Conservation (phyloP, 1,140 invertebrate species). For the Drosophila insularis region DNA sequence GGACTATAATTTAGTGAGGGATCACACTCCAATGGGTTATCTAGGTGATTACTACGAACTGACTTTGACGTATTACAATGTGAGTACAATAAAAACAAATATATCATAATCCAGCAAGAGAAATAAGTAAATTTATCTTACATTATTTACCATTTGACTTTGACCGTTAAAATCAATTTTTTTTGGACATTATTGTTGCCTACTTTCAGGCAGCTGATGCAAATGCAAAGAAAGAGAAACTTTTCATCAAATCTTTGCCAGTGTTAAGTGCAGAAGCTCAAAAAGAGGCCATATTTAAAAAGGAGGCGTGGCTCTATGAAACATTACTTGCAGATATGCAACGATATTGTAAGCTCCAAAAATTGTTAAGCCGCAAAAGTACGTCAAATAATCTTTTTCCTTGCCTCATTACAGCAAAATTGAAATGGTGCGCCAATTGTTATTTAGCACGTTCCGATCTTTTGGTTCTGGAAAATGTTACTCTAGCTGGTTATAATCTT, state of each 20-base stretch:
- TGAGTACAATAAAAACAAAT: constrained; percentile 36
- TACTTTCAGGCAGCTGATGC: constrained; percentile 40
- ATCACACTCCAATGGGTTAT: constrained; percentile 56
- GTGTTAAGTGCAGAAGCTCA: constrained; percentile 48
- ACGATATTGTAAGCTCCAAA: constrained; percentile 43
- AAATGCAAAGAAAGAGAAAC: not conserved
- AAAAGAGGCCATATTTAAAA: constrained; percentile 65
- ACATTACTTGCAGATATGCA: constrained; percentile 52
- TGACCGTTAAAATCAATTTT: not conserved
- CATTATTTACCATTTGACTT: not conserved
- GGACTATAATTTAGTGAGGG: constrained; percentile 38
- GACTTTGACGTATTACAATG: constrained; percentile 41
- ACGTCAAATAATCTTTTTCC: not conserved
- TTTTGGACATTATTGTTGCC: constrained; percentile 16
- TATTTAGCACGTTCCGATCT: constrained; percentile 72
- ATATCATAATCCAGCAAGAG: not conserved
- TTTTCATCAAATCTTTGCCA: constrained; percentile 71
- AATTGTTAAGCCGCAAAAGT: not conserved
- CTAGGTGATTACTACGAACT: constrained; percentile 72
- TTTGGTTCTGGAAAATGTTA: constrained; percentile 81
- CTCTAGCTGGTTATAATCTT: constrained; percentile 22
- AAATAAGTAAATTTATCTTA: not conserved
- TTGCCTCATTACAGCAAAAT: constrained; percentile 29
- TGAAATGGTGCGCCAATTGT: constrained; percentile 66
- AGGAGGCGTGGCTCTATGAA: constrained; percentile 62